Percentiles rank a stretch among this genome's conserved stretches.
phyloP scores from a whole-genome alignment of 1,140 invertebrate genomes.

The Globodera rostochiensis region DNA sequence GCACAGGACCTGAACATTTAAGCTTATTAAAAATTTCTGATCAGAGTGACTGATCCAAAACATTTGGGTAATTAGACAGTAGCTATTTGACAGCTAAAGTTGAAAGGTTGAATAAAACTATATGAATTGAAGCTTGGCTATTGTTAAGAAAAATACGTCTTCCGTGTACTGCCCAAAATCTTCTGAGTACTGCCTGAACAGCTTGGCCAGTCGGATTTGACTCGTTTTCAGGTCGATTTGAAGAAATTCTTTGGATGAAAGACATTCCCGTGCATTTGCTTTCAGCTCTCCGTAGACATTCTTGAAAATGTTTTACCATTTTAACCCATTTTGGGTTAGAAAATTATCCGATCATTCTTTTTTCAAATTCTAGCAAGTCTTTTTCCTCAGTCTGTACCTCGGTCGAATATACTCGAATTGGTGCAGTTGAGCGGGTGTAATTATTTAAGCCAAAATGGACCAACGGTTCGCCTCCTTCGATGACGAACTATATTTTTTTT shows the following conservation, averaged over 20 bases:
- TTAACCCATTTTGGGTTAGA: not conserved
- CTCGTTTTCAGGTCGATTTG: slow-evolving; percentile 64
- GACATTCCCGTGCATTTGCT: slow-evolving; percentile 50
- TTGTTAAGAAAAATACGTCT: slow-evolving; percentile 54
- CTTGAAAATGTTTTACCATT: slow-evolving; percentile 12
- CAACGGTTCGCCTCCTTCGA: slow-evolving; percentile 66
- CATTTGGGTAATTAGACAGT: too few species aligned
- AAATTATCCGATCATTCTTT: not conserved
- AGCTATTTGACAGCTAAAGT: too few species aligned
- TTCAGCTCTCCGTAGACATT: slow-evolving; percentile 41
- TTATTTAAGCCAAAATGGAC: slow-evolving; percentile 69
- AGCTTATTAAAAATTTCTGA: too few species aligned
- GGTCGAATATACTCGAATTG: slow-evolving; percentile 67
- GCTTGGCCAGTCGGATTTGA: slow-evolving; percentile 65
- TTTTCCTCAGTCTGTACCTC: slow-evolving; percentile 51
- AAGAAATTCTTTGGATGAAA: slow-evolving; percentile 65
- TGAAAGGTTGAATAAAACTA: too few species aligned
- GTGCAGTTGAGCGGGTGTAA: slow-evolving; percentile 67
- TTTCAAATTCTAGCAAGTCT: not conserved
- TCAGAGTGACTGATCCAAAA: too few species aligned
- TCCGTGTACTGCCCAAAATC: slow-evolving; percentile 68
- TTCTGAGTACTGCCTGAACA: slow-evolving; percentile 68
- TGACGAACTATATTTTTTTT: slow-evolving; percentile 48
- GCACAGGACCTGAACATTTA: slow-evolving; percentile 60
- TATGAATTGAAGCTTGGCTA: too few species aligned